phyloP scores from a whole-genome alignment of 2,888 invertebrate species.

The Empis livida region DNA sequence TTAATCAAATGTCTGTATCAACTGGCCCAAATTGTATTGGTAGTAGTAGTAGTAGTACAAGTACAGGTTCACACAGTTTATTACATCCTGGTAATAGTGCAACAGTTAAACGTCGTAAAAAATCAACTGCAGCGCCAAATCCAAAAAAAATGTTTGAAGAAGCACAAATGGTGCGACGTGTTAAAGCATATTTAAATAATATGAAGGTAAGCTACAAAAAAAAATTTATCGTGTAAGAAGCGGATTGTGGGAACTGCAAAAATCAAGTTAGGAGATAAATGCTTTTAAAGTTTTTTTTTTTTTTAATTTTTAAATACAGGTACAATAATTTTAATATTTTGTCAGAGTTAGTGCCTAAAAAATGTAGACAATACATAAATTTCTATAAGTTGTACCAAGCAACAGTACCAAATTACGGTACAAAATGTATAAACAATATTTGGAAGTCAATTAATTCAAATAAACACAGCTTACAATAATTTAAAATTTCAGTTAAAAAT shows the following conservation, averaged over 20 bases:
- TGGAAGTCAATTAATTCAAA: too few species aligned
- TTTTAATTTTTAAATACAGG: not conserved
- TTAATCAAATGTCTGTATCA: conserved; percentile 75
- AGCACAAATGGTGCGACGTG: conserved; percentile 95
- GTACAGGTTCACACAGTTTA: conserved; percentile 13
- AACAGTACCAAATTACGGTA: too few species aligned
- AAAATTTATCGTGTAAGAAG: not conserved
- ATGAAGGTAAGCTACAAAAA: conserved; percentile 43
- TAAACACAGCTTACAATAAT: too few species aligned
- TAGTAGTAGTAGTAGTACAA: conserved; percentile 26
- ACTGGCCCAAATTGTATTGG: conserved; percentile 29
- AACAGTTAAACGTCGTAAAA: conserved; percentile 80
- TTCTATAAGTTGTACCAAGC: too few species aligned
- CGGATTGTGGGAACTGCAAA: too few species aligned
- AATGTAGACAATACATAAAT: too few species aligned
- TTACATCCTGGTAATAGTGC: conserved; percentile 43
- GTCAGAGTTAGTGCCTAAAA: too few species aligned
- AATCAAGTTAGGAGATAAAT: too few species aligned
- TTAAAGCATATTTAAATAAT: conserved; percentile 88
- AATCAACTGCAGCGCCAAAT: conserved; percentile 81
- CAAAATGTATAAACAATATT: too few species aligned
- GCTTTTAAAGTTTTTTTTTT: not conserved
- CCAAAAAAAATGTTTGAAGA: conserved; percentile 98
- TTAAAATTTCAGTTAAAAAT: too few species aligned
- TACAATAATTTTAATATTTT: too few species aligned